A percentile compares a stretch with the other conserved stretches of the same genome.
phyloP scores from a whole-genome alignment of 2,888 invertebrate species.

The Amiota mariae region DNA sequence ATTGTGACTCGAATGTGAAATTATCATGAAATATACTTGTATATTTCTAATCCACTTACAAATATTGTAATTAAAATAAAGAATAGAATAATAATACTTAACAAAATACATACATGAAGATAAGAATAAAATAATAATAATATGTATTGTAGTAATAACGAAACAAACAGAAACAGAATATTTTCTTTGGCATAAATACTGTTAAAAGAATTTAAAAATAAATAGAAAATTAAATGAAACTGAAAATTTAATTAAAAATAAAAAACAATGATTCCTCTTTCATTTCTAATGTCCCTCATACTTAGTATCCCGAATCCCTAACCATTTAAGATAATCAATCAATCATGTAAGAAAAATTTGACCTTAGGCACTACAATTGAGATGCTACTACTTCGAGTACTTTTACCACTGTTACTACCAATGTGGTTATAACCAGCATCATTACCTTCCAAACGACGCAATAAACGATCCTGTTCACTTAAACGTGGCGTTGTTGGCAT shows the following conservation, averaged over 20 bases:
- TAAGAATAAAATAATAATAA: too few relatives aligned
- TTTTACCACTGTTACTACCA: conserved; percentile 60
- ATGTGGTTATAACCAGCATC: conserved; percentile 34
- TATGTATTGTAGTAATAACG: too few relatives aligned
- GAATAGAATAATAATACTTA: conserved; percentile 6
- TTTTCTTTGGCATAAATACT: conserved; percentile 64
- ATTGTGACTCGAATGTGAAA: conserved; percentile 7
- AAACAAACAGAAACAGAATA: conserved; percentile 7
- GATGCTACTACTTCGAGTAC: conserved; percentile 60
- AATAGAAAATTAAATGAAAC: background rate
- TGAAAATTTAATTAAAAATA: background rate
- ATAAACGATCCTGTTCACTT: conserved; percentile 71
- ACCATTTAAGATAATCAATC: background rate
- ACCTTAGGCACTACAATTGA: conserved; percentile 64
- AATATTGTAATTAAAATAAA: background rate
- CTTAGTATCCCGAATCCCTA: background rate
- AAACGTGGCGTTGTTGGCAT: conserved; percentile 66
- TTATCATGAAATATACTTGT: background rate
- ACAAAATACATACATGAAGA: conserved; percentile 9
- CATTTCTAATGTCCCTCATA: background rate
- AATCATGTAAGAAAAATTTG: conserved; percentile 67
- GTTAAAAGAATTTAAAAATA: conserved; percentile 34
- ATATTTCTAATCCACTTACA: background rate
- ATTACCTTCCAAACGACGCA: conserved; percentile 73
- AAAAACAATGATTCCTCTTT: background rate